Conservation (phyloP, 2,113 vertebrate species). For the Tiliqua scincoides region DNA sequence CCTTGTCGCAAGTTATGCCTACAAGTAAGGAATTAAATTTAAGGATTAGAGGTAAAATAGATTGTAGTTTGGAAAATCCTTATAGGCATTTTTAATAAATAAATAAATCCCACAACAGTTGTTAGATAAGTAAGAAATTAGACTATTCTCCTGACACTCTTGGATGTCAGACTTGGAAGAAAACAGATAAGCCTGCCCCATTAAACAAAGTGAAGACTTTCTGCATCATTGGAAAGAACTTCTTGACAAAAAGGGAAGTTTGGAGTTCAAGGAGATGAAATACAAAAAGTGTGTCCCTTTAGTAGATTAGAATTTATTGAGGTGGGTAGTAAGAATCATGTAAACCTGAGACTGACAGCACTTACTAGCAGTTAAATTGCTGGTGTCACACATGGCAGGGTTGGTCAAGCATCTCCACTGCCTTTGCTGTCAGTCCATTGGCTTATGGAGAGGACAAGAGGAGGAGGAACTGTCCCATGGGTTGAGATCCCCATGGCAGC, state of each 20-base stretch:
- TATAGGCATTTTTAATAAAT: neutral
- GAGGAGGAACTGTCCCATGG: too few species aligned
- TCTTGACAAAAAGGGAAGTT: constrained; percentile 14
- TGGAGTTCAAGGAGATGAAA: constrained; percentile 13
- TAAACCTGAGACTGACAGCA: constrained; percentile 44
- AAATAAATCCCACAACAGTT: neutral
- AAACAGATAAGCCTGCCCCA: neutral
- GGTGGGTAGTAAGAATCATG: constrained; percentile 32
- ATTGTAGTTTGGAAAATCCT: constrained; percentile 15
- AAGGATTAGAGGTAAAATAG: constrained; percentile 28
- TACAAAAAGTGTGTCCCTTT: constrained; percentile 13
- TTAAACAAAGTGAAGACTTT: constrained; percentile 30
- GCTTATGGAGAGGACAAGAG: too few species aligned
- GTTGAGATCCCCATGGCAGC: too few species aligned
- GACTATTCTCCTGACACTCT: constrained; percentile 15
- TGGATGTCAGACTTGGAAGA: neutral
- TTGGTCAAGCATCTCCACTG: too few species aligned
- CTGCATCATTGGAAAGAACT: constrained; percentile 11
- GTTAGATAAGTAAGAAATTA: constrained; percentile 36
- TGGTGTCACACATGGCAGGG: too few species aligned
- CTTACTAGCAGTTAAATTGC: constrained; percentile 14
- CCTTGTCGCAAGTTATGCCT: neutral
- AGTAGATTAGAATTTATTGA: constrained; percentile 21
- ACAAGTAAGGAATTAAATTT: constrained; percentile 34
- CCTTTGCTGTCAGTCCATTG: too few species aligned